Base-by-base conservation (phyloP, 2,797 vertebrate genomes). In the Pangasius krempfi region DNA sequence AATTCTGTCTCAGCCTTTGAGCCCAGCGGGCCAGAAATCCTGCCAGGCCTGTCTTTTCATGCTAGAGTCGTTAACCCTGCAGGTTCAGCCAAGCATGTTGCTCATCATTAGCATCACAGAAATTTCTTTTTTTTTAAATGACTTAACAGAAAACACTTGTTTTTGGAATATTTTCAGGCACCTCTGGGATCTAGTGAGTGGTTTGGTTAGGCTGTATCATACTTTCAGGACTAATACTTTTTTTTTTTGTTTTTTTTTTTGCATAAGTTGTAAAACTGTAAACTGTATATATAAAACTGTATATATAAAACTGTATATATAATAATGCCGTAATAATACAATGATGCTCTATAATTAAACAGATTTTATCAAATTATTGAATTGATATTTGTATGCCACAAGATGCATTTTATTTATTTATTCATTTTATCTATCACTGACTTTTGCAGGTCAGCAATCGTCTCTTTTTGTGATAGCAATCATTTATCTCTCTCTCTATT, bases 1-100 rank as follows among this genome's bases (percentile, higher is more conserved):
- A 91, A 91, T 92, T 89, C 89, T 91, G 68, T 87, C 90, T 90
- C 86, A 89, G 89, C 88, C 82, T 90, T 87, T 88, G 88, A 89
- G 88, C 88, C 80, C 86, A 82, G 80, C 75, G 25, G 86, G 90
- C 88, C 86, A 88, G 88, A 91, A 91, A 90, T 89, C 88, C 85
- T 86, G 89, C 89, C 84, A 88, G 89, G 68, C 89, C 86, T 72
- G 54, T 90, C 88, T 89, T 83, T 89, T 89, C 88, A 85, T 76
- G 68, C 81, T 83, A 82, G 81, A 73, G 76, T 89, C 86, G 84
- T 91, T 91, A 91, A 92, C 88, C 88, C 89, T 90, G 54, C 86
- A 85, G 66, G 64, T 89, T 89, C 89, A 62, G 50, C 83, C 20
- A 6, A 89, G 72, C 68, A 64, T 50, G 86, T 87, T 66, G 66